Conservation (phyloP, 2,888 invertebrate species). For the Monochamus alternatus region DNA sequence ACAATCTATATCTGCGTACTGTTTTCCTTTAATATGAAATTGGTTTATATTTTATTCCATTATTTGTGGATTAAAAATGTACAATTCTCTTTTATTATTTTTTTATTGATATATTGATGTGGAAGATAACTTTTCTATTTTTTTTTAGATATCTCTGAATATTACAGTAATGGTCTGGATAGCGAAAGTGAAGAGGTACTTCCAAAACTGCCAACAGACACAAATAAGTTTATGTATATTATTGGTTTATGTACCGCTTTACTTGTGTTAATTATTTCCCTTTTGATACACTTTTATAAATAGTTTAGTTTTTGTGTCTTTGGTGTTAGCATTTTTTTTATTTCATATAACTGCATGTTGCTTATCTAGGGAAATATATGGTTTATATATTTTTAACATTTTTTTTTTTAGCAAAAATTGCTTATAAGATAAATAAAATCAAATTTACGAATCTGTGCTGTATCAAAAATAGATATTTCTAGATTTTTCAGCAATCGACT, state of each 20-base stretch:
- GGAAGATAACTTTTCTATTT: no score
- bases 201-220: slow-evolving; percentile 73
- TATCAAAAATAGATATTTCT: no score
- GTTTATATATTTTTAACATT: not conserved
- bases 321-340: not conserved
- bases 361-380: not conserved
- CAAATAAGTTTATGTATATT: slow-evolving; percentile 76
- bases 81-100: no score
- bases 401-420: not conserved
- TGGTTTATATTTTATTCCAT: no score
- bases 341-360: not conserved
- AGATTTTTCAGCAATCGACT: no score
- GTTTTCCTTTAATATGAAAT: no score
- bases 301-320: slow-evolving; percentile 5
- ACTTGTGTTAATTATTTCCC: slow-evolving; percentile 76
- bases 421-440: no score
- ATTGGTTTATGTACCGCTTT: slow-evolving; percentile 78
- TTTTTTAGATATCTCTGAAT: slow-evolving; percentile 54
- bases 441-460: no score
- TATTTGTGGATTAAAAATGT: no score
- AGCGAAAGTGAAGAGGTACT: slow-evolving; percentile 72
- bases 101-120: no score
- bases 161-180: slow-evolving; percentile 66
- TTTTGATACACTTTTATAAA: slow-evolving; percentile 74
- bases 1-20: no score